Evolutionary conservation across 2,113 vertebrate genomes (phyloP).

Genomic region (Chaenocephalus aceratus): DNA sequence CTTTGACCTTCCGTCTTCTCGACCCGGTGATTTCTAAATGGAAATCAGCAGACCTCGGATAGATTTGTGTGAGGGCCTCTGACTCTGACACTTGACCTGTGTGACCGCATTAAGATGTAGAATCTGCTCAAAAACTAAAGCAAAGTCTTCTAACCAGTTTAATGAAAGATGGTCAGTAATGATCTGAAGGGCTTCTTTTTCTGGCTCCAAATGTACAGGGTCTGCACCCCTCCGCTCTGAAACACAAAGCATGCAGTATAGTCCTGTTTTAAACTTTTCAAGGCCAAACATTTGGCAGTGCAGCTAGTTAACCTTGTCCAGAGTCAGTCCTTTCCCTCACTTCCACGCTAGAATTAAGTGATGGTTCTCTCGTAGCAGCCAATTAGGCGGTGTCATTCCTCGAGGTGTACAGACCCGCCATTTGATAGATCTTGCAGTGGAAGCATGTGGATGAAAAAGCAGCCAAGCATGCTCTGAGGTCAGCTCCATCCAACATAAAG

Average conservation of each 20-base stretch:
- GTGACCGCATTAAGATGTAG: constrained; percentile 46
- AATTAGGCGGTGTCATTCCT: constrained; percentile 82
- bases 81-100: constrained; percentile 51
- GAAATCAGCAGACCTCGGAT: constrained; percentile 51
- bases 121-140: constrained; percentile 13
- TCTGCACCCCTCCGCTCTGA: constrained; percentile 1
- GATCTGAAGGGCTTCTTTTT: neutral
- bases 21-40: constrained; percentile 38
- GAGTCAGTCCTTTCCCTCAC: constrained; percentile 50
- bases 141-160: neutral
- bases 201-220: neutral
- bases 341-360: constrained; percentile 59
- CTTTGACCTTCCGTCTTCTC: constrained; percentile 53
- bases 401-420: constrained; percentile 45
- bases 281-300: constrained; percentile 52
- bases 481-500: constrained; percentile 64
- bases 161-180: constrained; percentile 13
- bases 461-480: constrained; percentile 74
- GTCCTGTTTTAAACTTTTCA: constrained; percentile 46
- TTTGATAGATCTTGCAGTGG: constrained; percentile 79
- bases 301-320: constrained; percentile 82
- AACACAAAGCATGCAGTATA: neutral
- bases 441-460: constrained; percentile 64
- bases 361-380: constrained; percentile 79
- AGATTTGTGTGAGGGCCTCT: constrained; percentile 33